phyloP scores from a whole-genome alignment of 2,888 invertebrate genomes.

The Epinotia ramella region DNA sequence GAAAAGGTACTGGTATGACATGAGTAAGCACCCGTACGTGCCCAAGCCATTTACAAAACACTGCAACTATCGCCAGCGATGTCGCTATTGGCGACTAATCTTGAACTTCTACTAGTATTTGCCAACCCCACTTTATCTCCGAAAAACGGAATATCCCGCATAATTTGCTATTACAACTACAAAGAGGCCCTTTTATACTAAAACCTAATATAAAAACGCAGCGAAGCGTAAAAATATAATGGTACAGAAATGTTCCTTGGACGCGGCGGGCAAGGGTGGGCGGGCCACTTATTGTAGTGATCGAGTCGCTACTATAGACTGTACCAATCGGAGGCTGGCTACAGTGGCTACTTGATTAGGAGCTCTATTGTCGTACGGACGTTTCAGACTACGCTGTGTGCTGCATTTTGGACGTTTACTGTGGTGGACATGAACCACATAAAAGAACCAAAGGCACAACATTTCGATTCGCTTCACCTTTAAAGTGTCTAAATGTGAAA shows the following conservation, averaged over 20 bases:
- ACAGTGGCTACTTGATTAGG: conserved; percentile 20
- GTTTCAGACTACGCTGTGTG: background rate
- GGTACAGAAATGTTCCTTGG: conserved; percentile 48
- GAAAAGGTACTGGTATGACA: background rate
- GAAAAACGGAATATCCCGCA: background rate
- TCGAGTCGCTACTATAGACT: conserved; percentile 15
- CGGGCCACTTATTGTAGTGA: conserved; percentile 46
- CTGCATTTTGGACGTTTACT: background rate
- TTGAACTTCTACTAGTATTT: too few species aligned
- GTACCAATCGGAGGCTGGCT: conserved; percentile 34
- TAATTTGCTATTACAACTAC: conserved; percentile 31
- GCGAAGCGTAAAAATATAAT: conserved; percentile 54
- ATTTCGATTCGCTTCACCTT: background rate
- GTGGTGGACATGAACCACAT: too few species aligned
- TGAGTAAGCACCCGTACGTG: too few species aligned
- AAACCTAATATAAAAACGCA: conserved; percentile 38
- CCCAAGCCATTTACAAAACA: background rate
- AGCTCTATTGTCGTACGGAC: conserved; percentile 6
- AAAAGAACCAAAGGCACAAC: background rate
- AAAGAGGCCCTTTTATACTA: conserved; percentile 36
- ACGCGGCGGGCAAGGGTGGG: conserved; percentile 37
- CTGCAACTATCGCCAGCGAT: background rate
- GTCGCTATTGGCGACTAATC: background rate
- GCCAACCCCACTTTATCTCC: too few species aligned
- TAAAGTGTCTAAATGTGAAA: background rate